These are phyloP conservation scores for Thecocarcelia acutangulata DNA, from an alignment of 2,888 invertebrate genomes.

Conservation along the genomic window DNA sequence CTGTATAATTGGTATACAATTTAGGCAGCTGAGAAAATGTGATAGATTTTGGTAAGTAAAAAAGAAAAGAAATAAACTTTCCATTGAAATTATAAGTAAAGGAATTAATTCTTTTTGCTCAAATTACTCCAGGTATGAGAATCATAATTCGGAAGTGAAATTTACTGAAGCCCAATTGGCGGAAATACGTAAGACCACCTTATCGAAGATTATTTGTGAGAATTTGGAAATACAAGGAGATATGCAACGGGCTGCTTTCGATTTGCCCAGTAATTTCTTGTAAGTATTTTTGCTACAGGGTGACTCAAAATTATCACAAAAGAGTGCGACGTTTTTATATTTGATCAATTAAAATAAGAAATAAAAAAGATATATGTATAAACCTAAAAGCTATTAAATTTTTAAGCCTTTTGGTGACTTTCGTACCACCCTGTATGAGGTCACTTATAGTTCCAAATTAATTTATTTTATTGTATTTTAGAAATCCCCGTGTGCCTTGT, in stretches of 20 bases:
- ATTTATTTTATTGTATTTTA: constrained; percentile 76
- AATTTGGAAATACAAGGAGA: constrained; percentile 92
- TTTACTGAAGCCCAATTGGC: constrained; percentile 93
- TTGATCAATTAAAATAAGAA: no score
- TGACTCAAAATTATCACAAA: no score
- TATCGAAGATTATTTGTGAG: constrained; percentile 93
- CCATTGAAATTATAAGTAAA: no score
- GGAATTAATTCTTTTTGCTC: no score
- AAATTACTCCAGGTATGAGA: constrained; percentile 87
- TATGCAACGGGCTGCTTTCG: constrained; percentile 94
- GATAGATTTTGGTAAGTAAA: constrained; percentile 91
- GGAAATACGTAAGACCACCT: constrained; percentile 92
- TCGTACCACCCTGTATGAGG: no score
- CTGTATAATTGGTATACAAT: constrained; percentile 96
- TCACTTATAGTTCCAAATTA: not conserved
- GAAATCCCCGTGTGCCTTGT: constrained; percentile 93
- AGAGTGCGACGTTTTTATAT: no score
- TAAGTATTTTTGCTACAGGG: constrained; percentile 82
- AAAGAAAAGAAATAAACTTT: no score
- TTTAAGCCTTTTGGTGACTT: no score
- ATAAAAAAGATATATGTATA: no score
- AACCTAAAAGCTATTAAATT: no score
- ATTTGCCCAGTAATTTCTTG: constrained; percentile 94
- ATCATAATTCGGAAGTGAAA: constrained; percentile 88
- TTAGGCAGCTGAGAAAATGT: constrained; percentile 93